These are phyloP conservation scores for Cirrhinus mrigala DNA, from an alignment of 2,797 vertebrate species.

Conservation along the genomic window DNA sequence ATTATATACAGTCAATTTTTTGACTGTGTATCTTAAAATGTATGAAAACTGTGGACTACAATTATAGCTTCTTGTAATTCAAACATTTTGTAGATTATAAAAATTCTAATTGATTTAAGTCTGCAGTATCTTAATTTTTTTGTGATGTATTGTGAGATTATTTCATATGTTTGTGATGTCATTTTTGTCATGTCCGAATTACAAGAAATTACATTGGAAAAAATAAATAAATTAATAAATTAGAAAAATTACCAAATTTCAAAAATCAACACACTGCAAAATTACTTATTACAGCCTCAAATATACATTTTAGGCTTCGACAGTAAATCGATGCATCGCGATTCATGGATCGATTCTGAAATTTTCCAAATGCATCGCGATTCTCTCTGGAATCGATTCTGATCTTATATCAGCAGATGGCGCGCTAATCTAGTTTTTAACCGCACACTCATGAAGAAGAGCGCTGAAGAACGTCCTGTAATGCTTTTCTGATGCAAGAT, in stretches of 20 bases:
- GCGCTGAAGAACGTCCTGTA: no score
- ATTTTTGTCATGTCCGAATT: not conserved
- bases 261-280: not conserved
- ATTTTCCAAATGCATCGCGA: no score
- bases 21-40: no score
- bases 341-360: no score
- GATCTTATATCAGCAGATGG: no score
- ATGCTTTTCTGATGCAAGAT: no score
- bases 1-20: no score
- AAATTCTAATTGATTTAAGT: not conserved
- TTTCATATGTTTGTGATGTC: not conserved
- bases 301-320: not conserved
- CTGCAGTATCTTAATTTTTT: not conserved
- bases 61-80: not conserved
- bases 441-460: no score
- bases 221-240: not conserved
- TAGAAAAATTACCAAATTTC: not conserved
- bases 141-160: not conserved
- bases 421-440: no score
- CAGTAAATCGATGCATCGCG: no score
- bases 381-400: no score
- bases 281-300: not conserved
- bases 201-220: not conserved
- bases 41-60: not conserved
- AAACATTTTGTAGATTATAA: not conserved